Percentiles rank a stretch among this genome's conserved stretches.
These are phyloP conservation scores for Frankliniella intonsa DNA, from an alignment of 2,888 invertebrate genomes.

Conservation along the genomic window DNA sequence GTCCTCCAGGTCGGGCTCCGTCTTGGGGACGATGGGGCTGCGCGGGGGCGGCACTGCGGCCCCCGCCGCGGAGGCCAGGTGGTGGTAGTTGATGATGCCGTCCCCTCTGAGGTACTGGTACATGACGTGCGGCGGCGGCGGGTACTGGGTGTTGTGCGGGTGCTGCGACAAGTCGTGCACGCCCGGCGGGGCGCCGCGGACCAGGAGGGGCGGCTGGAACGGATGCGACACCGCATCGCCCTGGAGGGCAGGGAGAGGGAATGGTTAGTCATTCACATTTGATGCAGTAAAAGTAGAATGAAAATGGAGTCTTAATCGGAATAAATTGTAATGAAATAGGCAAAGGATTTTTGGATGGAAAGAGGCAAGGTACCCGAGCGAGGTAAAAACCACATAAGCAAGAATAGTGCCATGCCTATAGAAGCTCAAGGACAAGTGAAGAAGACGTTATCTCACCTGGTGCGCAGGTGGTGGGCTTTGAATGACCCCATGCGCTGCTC, in stretches of 20 bases:
- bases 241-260: slow-evolving; percentile 43
- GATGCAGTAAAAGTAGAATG: slow-evolving; percentile 47
- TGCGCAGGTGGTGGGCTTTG: slow-evolving; percentile 82
- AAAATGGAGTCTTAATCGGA: not conserved
- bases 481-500: not conserved
- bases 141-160: slow-evolving; percentile 49
- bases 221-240: slow-evolving; percentile 46
- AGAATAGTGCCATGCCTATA: not conserved
- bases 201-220: slow-evolving; percentile 45
- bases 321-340: not conserved
- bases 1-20: slow-evolving; percentile 5
- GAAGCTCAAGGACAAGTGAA: slow-evolving; percentile 26
- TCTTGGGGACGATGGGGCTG: slow-evolving; percentile 19
- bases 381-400: not conserved
- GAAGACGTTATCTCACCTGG: slow-evolving; percentile 53
- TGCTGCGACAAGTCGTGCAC: slow-evolving; percentile 42
- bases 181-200: slow-evolving; percentile 41
- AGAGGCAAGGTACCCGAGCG: too few relatives aligned
- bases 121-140: slow-evolving; percentile 52
- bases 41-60: slow-evolving; percentile 37
- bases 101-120: slow-evolving; percentile 52
- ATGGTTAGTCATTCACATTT: slow-evolving; percentile 49
- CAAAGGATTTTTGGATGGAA: not conserved
- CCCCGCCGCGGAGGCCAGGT: slow-evolving; percentile 35
- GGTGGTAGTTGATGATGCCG: slow-evolving; percentile 38